Conservation (phyloP, 2,888 invertebrate species). For the Apamea monoglypha region DNA sequence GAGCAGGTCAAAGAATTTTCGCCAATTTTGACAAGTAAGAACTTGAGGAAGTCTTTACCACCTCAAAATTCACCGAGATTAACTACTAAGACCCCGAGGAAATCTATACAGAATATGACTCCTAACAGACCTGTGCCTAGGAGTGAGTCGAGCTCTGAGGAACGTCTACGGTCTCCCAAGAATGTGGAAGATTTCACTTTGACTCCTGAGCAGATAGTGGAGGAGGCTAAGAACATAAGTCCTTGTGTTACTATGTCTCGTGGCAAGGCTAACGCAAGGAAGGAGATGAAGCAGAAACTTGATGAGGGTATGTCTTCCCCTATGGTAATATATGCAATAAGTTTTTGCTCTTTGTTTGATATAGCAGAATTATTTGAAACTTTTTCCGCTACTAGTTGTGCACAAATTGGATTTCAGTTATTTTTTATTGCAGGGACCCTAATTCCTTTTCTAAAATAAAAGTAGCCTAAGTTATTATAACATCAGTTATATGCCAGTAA, state of each 20-base stretch:
- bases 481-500: neutral
- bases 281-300: slow-evolving; percentile 88
- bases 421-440: neutral
- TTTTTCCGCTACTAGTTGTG: neutral
- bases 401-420: neutral
- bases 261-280: slow-evolving; percentile 91
- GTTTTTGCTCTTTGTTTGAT: neutral
- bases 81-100: slow-evolving; percentile 59
- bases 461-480: neutral
- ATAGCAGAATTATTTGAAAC: neutral
- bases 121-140: slow-evolving; percentile 77
- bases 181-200: slow-evolving; percentile 59
- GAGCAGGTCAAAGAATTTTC: slow-evolving; percentile 46
- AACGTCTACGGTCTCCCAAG: slow-evolving; percentile 81
- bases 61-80: slow-evolving; percentile 42
- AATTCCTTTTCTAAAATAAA: neutral
- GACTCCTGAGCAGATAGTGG: slow-evolving; percentile 79
- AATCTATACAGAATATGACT: slow-evolving; percentile 66
- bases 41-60: slow-evolving; percentile 57
- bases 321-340: neutral
- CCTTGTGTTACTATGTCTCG: slow-evolving; percentile 91
- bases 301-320: slow-evolving; percentile 77
- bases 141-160: slow-evolving; percentile 83
- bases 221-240: slow-evolving; percentile 81
- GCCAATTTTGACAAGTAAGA: slow-evolving; percentile 47